Conservation (phyloP, 2,797 vertebrate genomes). For the Aselliscus stoliczkanus region DNA sequence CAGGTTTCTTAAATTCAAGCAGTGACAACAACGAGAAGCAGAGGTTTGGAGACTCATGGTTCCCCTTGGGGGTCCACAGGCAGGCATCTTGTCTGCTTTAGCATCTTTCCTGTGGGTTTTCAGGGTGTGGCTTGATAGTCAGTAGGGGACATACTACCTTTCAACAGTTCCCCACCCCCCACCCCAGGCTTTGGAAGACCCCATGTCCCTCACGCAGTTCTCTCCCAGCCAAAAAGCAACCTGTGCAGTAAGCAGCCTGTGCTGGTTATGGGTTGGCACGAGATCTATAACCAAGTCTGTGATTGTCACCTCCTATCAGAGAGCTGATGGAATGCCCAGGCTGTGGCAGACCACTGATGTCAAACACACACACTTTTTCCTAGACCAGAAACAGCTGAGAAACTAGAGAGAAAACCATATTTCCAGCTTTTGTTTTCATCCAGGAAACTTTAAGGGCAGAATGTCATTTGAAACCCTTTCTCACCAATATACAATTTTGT, state of each 20-base stretch:
- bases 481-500: not conserved
- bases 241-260: not conserved
- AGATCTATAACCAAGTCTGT: not conserved
- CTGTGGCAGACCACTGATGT: not conserved
- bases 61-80: not conserved
- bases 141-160: not conserved
- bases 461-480: not conserved
- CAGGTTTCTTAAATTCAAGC: not conserved
- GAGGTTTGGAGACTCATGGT: not conserved
- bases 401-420: not conserved
- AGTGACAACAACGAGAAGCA: not conserved
- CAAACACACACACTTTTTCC: not conserved
- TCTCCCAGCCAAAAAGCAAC: not conserved
- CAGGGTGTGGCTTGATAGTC: not conserved
- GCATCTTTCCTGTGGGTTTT: not conserved
- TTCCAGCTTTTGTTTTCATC: not conserved
- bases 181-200: not conserved
- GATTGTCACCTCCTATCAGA: not conserved
- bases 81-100: not conserved
- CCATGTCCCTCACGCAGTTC: not conserved
- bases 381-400: not conserved
- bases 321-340: not conserved
- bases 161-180: not conserved
- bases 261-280: not conserved
- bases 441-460: not conserved